phyloP scores from a whole-genome alignment of 2,797 vertebrate species.

The Poeciliopsis paucimaculata region DNA sequence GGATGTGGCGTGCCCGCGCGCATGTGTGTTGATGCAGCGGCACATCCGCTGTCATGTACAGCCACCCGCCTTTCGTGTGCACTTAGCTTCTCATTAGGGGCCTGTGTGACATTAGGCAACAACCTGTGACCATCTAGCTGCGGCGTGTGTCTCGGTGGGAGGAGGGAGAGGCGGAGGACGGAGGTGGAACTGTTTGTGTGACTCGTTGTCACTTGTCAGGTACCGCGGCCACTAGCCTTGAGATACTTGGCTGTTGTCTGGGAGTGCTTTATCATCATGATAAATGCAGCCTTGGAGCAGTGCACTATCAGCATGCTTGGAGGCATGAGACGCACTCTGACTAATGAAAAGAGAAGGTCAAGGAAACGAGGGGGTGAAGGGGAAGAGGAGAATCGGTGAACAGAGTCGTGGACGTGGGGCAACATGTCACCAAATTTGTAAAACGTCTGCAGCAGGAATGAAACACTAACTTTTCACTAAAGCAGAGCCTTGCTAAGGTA shows the following conservation, averaged over 20 bases:
- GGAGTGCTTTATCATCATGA: constrained; percentile 80
- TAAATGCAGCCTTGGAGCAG: constrained; percentile 80
- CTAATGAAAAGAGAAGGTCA: constrained; percentile 83
- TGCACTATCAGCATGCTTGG: constrained; percentile 79
- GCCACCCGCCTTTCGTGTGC: constrained; percentile 41
- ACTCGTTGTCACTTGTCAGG: constrained; percentile 80
- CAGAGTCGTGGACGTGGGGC: constrained; percentile 66
- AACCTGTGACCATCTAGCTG: constrained; percentile 63
- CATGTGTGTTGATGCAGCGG: constrained; percentile 8
- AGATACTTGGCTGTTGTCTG: constrained; percentile 79
- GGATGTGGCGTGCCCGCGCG: constrained; percentile 15
- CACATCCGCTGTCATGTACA: constrained; percentile 47
- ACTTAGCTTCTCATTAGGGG: constrained; percentile 72
- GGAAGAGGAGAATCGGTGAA: constrained; percentile 44
- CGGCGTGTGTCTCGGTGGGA: constrained; percentile 22
- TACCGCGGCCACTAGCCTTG: constrained; percentile 74
- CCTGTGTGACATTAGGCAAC: constrained; percentile 56
- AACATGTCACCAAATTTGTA: constrained; percentile 58
- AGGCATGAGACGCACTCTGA: constrained; percentile 81
- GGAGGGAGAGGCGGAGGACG: constrained; percentile 16
- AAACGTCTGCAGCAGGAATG: constrained; percentile 28
- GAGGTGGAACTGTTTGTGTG: constrained; percentile 68
- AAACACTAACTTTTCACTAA: constrained; percentile 23
- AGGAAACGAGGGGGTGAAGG: constrained; percentile 65
- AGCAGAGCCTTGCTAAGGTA: not conserved